Percentiles rank a stretch among this genome's conserved stretches.
These are phyloP conservation scores for Chelon labrosus DNA, from an alignment of 2,797 vertebrate genomes.

Conservation along the genomic window DNA sequence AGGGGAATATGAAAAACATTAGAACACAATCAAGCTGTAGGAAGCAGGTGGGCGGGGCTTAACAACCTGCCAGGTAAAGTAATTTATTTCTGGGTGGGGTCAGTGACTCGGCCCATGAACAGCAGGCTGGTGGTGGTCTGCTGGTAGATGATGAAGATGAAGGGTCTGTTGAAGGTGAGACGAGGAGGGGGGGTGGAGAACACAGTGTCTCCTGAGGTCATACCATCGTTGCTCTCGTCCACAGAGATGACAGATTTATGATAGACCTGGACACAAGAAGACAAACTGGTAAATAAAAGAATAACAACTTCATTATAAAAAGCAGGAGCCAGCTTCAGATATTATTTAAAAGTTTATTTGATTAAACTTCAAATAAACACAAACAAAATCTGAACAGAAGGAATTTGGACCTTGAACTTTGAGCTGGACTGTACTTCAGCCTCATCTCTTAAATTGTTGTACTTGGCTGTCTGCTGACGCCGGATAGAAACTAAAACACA, in stretches of 20 bases:
- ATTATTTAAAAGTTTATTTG: too few species aligned
- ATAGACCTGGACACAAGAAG: slow-evolving; percentile 79
- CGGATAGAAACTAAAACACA: too few species aligned
- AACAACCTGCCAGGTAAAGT: not conserved
- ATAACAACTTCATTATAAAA: too few species aligned
- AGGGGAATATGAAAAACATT: not conserved
- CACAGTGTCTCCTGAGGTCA: slow-evolving; percentile 34
- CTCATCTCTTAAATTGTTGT: too few species aligned
- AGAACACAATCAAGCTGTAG: not conserved
- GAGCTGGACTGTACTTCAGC: too few species aligned
- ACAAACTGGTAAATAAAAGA: too few species aligned
- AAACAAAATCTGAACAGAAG: too few species aligned
- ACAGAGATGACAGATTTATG: slow-evolving; percentile 85
- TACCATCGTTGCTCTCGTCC: slow-evolving; percentile 77
- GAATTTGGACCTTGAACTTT: too few species aligned
- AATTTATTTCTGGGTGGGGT: slow-evolving; percentile 80
- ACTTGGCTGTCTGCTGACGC: too few species aligned
- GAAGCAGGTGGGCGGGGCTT: not conserved
- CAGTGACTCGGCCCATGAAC: slow-evolving; percentile 88
- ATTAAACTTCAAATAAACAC: too few species aligned
- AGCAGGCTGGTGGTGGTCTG: slow-evolving; percentile 84
- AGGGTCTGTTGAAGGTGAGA: slow-evolving; percentile 88
- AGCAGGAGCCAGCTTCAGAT: too few species aligned
- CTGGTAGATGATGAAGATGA: slow-evolving; percentile 91
- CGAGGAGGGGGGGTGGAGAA: slow-evolving; percentile 84